Conservation (phyloP, 92 coral and sea anemone genomes). For the Porites evermanni region DNA sequence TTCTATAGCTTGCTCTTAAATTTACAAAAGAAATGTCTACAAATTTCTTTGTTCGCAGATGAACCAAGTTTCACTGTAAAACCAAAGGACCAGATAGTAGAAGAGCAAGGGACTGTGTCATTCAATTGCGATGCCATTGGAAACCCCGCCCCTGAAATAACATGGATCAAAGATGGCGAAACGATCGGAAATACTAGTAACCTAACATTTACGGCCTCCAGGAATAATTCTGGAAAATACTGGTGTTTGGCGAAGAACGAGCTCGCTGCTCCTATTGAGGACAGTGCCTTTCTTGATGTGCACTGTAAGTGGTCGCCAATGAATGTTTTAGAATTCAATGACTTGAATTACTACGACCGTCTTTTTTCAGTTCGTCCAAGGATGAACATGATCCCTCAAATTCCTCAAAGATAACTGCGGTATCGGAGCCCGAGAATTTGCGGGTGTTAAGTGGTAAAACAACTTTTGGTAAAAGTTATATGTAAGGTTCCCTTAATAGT, state of each 20-base stretch:
- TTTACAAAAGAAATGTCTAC: too few species aligned
- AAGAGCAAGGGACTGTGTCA: constrained; percentile 27
- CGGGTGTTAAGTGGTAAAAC: too few species aligned
- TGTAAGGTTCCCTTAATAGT: too few species aligned
- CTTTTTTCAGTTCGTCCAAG: too few species aligned
- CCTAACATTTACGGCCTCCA: background rate
- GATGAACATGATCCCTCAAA: too few species aligned
- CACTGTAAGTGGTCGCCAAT: constrained; percentile 12
- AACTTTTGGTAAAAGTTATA: too few species aligned
- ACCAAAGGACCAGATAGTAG: constrained; percentile 36
- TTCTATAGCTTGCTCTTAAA: too few species aligned
- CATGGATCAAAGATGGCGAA: constrained; percentile 37
- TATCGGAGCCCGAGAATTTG: too few species aligned
- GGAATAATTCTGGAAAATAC: constrained; percentile 31
- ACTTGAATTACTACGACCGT: too few species aligned
- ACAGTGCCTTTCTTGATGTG: constrained; percentile 14
- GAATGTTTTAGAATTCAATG: too few species aligned
- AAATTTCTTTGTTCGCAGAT: background rate
- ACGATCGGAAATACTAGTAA: constrained; percentile 7
- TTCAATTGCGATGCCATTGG: constrained; percentile 52
- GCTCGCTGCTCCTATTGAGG: background rate
- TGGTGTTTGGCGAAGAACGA: constrained; percentile 13
- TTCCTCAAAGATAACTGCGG: too few species aligned
- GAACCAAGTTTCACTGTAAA: constrained; percentile 28
- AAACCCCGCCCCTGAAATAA: constrained; percentile 50